Evolutionary conservation across 2,113 vertebrate species (phyloP).

Genomic region (Megaceryle maxima): DNA sequence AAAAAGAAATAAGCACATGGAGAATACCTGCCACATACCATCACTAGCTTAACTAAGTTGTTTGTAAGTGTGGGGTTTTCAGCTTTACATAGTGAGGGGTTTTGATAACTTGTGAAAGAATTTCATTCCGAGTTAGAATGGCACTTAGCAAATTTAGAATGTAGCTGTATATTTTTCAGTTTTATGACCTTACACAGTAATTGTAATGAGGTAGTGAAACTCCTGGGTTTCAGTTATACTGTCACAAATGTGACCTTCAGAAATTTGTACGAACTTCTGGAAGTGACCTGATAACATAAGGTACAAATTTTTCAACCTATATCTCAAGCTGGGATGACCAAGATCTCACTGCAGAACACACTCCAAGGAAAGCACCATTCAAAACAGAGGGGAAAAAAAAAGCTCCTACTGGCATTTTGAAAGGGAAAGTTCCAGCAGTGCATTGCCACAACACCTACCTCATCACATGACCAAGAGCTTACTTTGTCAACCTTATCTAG

Average conservation of each 20-base stretch:
- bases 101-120: background rate
- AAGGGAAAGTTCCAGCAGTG: background rate
- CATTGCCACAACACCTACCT: background rate
- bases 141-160: background rate
- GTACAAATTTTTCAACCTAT: background rate
- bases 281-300: background rate
- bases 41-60: background rate
- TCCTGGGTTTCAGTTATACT: background rate
- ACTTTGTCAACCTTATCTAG: background rate
- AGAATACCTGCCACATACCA: conserved; percentile 10
- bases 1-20: conserved; percentile 20
- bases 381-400: too few relatives aligned
- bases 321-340: background rate
- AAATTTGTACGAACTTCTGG: background rate
- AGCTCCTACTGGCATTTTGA: background rate
- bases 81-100: background rate
- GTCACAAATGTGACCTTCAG: background rate
- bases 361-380: background rate
- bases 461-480: background rate
- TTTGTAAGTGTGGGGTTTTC: background rate
- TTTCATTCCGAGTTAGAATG: background rate
- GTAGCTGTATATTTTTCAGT: background rate
- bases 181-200: background rate
- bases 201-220: background rate
- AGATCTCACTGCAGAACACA: background rate